A percentile compares a stretch with the other conserved stretches of the same genome.
These are phyloP conservation scores for Malthinus flaveolus DNA, from an alignment of 2,888 invertebrate species.

Conservation along the genomic window DNA sequence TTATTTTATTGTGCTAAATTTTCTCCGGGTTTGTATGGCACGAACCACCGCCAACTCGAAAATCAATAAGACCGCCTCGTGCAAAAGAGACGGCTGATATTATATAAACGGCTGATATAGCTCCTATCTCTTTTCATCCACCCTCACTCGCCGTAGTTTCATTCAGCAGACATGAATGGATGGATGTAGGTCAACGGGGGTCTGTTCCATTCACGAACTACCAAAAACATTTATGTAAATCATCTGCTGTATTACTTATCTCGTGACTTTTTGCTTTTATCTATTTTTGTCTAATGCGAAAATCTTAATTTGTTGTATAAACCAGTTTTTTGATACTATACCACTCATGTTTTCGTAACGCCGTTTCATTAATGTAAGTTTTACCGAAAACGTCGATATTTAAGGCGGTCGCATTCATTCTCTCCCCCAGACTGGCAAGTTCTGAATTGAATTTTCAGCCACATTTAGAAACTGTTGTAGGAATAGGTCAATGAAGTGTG, in stretches of 20 bases:
- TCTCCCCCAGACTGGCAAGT: not conserved
- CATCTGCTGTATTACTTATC: constrained; percentile 7
- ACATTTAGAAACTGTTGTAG: not conserved
- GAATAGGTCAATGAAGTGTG: not conserved
- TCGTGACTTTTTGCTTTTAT: constrained; percentile 9
- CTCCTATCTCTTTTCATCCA: constrained; percentile 29
- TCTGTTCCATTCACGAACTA: constrained; percentile 42
- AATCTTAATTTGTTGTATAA: not conserved
- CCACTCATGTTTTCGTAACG: not conserved
- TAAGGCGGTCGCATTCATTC: constrained; percentile 1
- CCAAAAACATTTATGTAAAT: constrained; percentile 29
- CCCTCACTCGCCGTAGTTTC: constrained; percentile 38
- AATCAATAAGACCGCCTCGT: constrained; percentile 35
- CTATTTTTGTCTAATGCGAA: not conserved
- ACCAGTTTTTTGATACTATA: not conserved
- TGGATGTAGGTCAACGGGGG: constrained; percentile 44
- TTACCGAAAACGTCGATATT: constrained; percentile 20
- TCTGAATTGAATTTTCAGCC: not conserved
- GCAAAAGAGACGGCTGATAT: constrained; percentile 11
- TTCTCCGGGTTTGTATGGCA: constrained; percentile 27
- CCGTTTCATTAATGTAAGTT: not conserved
- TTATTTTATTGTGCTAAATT: constrained; percentile 23
- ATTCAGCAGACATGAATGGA: constrained; percentile 50
- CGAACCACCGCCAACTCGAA: constrained; percentile 34
- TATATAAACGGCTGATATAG: constrained; percentile 18